These are phyloP conservation scores for Oophaga pumilio DNA, from an alignment of 2,113 vertebrate genomes.

Conservation along the genomic window DNA sequence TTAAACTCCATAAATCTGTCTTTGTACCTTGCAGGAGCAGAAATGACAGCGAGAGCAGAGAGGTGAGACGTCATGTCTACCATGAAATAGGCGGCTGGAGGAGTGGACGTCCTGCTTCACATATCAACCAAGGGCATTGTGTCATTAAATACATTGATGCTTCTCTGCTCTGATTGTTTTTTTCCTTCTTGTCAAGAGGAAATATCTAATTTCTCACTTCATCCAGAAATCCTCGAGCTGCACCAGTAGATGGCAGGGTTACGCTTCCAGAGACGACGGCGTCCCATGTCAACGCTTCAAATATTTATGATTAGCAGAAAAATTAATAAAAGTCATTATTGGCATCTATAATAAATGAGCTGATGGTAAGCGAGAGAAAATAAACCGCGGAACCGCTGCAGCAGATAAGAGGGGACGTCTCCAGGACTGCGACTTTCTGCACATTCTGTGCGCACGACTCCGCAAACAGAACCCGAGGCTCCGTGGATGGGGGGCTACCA, in stretches of 20 bases:
- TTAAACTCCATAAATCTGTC: conserved; percentile 49
- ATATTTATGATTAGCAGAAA: conserved; percentile 52
- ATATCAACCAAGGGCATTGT: conserved; percentile 35
- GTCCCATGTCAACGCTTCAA: neutral
- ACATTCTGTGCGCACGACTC: neutral
- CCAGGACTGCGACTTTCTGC: neutral
- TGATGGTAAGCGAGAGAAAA: conserved; percentile 37
- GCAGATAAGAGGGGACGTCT: neutral
- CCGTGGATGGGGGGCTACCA: too few species aligned
- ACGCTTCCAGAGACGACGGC: neutral
- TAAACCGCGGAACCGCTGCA: conserved; percentile 16
- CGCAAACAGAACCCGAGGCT: too few species aligned
- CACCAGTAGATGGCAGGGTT: conserved; percentile 46
- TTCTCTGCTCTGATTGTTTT: neutral
- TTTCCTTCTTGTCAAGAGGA: neutral
- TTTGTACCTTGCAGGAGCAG: conserved; percentile 38
- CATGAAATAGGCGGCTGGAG: conserved; percentile 44
- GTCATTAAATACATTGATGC: neutral
- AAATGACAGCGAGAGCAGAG: neutral
- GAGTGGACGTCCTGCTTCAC: conserved; percentile 36
- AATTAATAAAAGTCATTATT: conserved; percentile 55
- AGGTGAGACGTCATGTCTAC: conserved; percentile 45
- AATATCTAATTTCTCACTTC: neutral
- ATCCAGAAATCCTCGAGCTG: neutral
- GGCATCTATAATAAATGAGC: conserved; percentile 49